Conservation (phyloP, 2,888 invertebrate genomes). For the Crematogaster levior region DNA sequence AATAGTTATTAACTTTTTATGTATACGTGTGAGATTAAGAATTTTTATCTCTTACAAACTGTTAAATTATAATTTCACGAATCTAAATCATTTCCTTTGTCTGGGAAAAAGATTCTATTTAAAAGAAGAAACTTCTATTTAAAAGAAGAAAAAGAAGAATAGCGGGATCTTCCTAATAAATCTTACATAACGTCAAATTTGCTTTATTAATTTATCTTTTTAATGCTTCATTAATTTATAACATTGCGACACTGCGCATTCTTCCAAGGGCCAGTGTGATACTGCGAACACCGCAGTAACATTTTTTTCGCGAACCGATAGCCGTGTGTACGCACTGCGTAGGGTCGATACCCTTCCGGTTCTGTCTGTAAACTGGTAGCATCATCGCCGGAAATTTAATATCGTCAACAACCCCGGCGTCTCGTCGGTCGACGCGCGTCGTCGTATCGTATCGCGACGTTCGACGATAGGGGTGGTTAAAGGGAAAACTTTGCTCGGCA, state of each 20-base stretch:
- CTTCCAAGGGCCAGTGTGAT: not conserved
- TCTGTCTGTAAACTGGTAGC: slow-evolving; percentile 39
- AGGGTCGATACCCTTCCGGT: slow-evolving; percentile 44
- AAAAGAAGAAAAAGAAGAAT: not conserved
- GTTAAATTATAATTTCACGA: not conserved
- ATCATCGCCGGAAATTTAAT: slow-evolving; percentile 63
- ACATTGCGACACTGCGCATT: not conserved
- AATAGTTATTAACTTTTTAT: not conserved
- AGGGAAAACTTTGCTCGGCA: slow-evolving; percentile 57
- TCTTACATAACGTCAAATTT: not conserved
- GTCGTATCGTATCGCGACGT: slow-evolving; percentile 45
- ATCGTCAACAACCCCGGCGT: slow-evolving; percentile 50
- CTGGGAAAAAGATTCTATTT: not conserved
- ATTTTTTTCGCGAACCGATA: slow-evolving; percentile 36
- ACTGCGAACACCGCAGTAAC: not conserved
- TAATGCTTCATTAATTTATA: not conserved
- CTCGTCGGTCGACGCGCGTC: slow-evolving; percentile 44
- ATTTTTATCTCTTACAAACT: not conserved
- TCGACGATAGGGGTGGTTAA: slow-evolving; percentile 47
- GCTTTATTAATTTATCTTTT: not conserved
- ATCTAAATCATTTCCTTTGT: not conserved
- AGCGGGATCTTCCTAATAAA: not conserved
- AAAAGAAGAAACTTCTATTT: not conserved
- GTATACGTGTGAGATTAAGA: not conserved
- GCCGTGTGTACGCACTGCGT: not conserved